Evolutionary conservation across 2,888 invertebrate genomes (phyloP), one percentile per base, ranked within the genome.

Genomic region (Listrodromus nycthemerus): DNA sequence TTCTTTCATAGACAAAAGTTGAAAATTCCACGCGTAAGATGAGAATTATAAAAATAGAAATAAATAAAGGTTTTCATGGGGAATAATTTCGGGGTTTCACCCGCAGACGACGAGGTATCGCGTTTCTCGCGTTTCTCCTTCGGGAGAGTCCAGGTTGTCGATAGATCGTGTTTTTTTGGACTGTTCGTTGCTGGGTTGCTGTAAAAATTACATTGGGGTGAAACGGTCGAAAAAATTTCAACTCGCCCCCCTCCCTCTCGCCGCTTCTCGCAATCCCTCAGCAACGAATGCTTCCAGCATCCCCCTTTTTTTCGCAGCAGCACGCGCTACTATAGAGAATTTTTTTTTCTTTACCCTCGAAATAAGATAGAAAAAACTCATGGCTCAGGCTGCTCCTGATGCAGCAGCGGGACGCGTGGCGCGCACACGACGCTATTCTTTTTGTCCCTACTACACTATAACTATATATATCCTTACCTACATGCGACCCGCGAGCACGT

Each of bases 51-150:
- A 24, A 37, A 27, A 50, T 50, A 8, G 0, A 27, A 37, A 33
- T 13, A 55, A 33, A 52, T 24, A 21, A 73, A 55, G 8, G 16
- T 10, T 41, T 24, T 33, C 45, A 5, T 75, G 86, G 85, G 89
- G 88, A 88, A 89, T 91, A 91, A 91, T 91, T 91, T 50, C 88
- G 85, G 89, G 91, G 91, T 91, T 90, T 89, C 88, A 82, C 82
- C 85, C 77, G 88, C 89, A 10, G 24, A 6, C 24, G 16, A 91
- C 90, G 85, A 88, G 82, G 89, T 91, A 91, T 91, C 91, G 91
- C 90, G 86, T 91, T 91, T 90, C 91, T 91, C 6, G 91, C 90
- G 86, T 91, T 91, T 90, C 91, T 91, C 13, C 21, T 16, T 30
- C 41, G 7, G 73, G 27, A 19, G 37, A 73, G 33, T 33, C 37